A percentile compares a stretch with the other conserved stretches of the same genome.
Conservation (phyloP, 2,113 vertebrate genomes). For the Lichenostomus cassidix region DNA sequence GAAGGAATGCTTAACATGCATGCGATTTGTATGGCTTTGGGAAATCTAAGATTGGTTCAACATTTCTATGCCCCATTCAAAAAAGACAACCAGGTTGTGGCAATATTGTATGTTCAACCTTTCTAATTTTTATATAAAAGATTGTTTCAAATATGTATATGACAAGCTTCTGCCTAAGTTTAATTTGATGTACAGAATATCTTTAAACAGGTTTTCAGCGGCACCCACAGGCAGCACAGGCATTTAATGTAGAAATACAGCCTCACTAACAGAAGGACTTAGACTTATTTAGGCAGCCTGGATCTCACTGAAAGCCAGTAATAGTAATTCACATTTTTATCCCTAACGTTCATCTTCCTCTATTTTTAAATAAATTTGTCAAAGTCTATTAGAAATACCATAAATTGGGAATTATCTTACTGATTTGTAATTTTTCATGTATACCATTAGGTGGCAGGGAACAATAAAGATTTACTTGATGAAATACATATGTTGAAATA, state of each 20-base stretch:
- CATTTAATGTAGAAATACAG: not conserved
- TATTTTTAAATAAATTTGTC: not conserved
- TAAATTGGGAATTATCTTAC: not conserved
- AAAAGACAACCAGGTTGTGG: not conserved
- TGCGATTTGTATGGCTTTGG: not conserved
- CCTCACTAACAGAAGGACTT: not conserved
- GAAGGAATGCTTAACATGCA: not conserved
- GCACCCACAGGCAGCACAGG: not conserved
- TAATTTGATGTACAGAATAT: not conserved
- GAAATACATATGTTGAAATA: not conserved
- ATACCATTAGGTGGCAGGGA: slow-evolving; percentile 58
- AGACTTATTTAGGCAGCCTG: not conserved
- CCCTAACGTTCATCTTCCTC: not conserved
- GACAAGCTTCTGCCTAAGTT: not conserved
- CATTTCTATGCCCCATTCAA: not conserved
- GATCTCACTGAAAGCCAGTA: not conserved
- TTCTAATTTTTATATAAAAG: not conserved
- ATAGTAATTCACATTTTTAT: not conserved
- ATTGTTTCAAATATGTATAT: not conserved
- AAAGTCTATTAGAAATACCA: not conserved
- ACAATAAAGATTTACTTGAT: slow-evolving; percentile 13
- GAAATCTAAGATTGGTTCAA: not conserved
- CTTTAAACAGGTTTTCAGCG: not conserved
- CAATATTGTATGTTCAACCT: not conserved
- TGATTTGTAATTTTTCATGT: not conserved